phyloP scores from a whole-genome alignment of 2,113 vertebrate genomes.

The Entomyzon cyanotis region DNA sequence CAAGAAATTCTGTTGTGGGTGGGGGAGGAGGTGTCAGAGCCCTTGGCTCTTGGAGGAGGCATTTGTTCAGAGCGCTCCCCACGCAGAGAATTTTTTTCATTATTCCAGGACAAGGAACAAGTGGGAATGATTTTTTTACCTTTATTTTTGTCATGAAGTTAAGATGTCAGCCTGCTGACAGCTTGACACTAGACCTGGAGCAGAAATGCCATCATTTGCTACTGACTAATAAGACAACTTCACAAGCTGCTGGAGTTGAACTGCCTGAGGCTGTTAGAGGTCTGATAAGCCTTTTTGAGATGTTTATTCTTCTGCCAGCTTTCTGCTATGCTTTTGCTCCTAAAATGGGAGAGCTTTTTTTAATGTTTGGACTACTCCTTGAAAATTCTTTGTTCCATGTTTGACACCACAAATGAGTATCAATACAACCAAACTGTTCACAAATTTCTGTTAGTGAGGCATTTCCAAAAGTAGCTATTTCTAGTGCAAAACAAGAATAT shows the following conservation, averaged over 20 bases:
- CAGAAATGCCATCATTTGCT: slow-evolving; percentile 1
- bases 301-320: neutral
- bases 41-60: no score
- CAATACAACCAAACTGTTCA: neutral
- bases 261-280: neutral
- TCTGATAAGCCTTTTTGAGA: neutral
- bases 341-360: neutral
- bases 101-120: no score
- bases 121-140: neutral
- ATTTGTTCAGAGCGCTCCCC: no score
- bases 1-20: no score
- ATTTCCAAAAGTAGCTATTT: neutral
- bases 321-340: neutral
- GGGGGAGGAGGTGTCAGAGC: no score
- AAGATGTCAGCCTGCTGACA: slow-evolving; percentile 27
- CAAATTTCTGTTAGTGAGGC: neutral
- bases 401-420: neutral
- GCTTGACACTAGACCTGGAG: slow-evolving; percentile 16
- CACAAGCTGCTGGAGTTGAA: neutral
- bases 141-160: neutral
- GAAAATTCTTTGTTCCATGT: neutral
- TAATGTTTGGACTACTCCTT: neutral
- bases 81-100: no score
- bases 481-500: neutral
- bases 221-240: slow-evolving; percentile 1